Conservation (phyloP, 2,113 vertebrate species). For the Emydura subglobosa region DNA sequence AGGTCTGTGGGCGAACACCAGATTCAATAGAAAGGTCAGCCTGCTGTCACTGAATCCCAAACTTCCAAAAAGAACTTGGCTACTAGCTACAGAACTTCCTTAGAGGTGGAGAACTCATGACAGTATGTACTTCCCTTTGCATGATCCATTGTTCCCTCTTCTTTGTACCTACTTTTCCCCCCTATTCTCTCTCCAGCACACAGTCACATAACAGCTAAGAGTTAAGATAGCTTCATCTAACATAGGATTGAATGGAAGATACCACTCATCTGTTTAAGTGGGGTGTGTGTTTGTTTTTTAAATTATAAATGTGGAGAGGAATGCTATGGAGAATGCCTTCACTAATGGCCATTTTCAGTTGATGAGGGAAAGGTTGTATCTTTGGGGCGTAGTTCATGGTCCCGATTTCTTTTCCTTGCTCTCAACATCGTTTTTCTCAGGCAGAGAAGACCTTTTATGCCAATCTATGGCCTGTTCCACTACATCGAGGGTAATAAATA, state of each 20-base stretch:
- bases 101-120: background rate
- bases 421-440: background rate
- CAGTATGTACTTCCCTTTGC: background rate
- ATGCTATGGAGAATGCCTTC: background rate
- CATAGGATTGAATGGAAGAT: background rate
- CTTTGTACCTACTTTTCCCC: background rate
- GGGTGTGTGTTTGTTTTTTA: background rate
- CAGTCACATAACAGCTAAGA: background rate
- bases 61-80: background rate
- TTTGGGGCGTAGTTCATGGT: conserved; percentile 3
- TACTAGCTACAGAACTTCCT: background rate
- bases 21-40: background rate
- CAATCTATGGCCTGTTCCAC: background rate
- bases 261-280: background rate
- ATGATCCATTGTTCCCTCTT: background rate
- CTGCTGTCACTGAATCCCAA: background rate
- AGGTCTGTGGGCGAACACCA: background rate
- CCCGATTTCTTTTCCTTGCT: background rate
- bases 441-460: background rate
- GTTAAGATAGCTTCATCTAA: background rate
- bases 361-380: background rate
- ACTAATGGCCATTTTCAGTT: background rate
- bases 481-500: background rate
- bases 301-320: background rate
- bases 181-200: background rate